These are phyloP conservation scores for Ochotona princeps DNA, from an alignment of 2,113 vertebrate genomes.

Conservation along the genomic window DNA sequence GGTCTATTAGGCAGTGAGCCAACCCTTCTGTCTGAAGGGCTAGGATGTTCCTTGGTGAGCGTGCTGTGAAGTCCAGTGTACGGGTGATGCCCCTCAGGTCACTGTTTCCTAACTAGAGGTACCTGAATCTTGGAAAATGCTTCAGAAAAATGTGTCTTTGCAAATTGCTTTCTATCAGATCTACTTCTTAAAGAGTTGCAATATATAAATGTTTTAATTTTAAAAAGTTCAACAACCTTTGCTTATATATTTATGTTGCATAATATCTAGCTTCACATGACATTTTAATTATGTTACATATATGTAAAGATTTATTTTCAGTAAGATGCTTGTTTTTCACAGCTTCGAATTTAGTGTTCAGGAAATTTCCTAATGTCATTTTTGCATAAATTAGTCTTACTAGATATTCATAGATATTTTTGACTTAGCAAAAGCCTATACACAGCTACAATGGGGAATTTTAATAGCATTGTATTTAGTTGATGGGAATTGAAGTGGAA, in stretches of 20 bases:
- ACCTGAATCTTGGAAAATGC: not conserved
- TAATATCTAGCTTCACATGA: not conserved
- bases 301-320: conserved; percentile 34
- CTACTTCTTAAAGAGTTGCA: not conserved
- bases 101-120: not conserved
- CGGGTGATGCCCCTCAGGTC: not conserved
- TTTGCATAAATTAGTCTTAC: conserved; percentile 7
- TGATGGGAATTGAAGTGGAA: not conserved
- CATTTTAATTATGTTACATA: not conserved
- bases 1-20: not conserved
- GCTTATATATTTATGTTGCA: not conserved
- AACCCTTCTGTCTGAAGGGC: not conserved
- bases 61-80: not conserved
- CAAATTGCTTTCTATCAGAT: not conserved
- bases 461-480: not conserved
- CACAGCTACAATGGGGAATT: not conserved
- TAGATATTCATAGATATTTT: not conserved
- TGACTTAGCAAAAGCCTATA: not conserved
- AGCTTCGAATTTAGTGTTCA: not conserved
- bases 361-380: not conserved
- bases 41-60: not conserved
- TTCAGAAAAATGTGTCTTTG: not conserved
- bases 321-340: conserved; percentile 31
- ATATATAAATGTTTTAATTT: not conserved
- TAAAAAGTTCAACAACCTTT: not conserved